phyloP scores from a whole-genome alignment of 2,113 vertebrate genomes.

The Budorcas taxicolor region DNA sequence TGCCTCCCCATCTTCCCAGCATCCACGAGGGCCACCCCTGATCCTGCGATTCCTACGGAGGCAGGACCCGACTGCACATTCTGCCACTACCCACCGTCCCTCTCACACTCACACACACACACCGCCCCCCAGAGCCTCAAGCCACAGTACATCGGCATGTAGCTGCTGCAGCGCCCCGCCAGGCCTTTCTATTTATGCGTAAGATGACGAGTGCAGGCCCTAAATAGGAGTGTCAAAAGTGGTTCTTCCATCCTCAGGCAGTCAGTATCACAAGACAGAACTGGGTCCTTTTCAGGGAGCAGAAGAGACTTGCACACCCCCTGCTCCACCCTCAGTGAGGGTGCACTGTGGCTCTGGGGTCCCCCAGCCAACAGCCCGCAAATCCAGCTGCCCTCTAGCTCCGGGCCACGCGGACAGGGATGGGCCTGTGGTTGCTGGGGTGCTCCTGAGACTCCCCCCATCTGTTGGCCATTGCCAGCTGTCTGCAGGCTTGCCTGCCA shows the following conservation, averaged over 20 bases:
- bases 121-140: not conserved
- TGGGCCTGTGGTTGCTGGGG: not conserved
- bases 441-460: not conserved
- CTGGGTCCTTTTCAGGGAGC: not conserved
- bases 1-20: not conserved
- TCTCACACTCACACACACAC: fast-evolving
- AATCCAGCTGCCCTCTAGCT: not conserved
- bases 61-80: not conserved
- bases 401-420: not conserved
- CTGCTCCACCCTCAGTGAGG: not conserved
- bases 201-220: not conserved
- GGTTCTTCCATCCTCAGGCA: not conserved
- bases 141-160: not conserved
- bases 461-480: not conserved
- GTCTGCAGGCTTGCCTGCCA: not conserved
- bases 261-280: not conserved
- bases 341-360: not conserved
- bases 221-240: not conserved
- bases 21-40: not conserved
- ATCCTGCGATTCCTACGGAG: not conserved
- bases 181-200: not conserved
- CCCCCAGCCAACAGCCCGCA: not conserved
- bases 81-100: not conserved
- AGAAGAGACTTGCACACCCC: not conserved
- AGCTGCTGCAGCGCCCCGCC: not conserved